Evolutionary conservation across 2,797 vertebrate genomes (phyloP).

Genomic region (Rhinella marina): DNA sequence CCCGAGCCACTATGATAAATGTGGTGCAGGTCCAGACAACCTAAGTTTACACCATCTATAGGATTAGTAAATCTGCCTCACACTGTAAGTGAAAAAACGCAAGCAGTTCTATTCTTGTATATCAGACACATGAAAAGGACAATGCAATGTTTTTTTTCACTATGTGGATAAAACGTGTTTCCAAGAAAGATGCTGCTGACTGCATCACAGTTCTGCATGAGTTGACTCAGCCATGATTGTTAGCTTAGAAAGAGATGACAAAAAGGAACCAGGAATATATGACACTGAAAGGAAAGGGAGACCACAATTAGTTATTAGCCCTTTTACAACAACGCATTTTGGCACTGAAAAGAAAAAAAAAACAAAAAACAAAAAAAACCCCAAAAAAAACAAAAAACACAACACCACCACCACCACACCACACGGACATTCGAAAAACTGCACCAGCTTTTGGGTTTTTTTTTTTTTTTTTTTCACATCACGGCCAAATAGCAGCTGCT

Average conservation of each 20-base stretch:
- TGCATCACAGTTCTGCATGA: slow-evolving; percentile 85
- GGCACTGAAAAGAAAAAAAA: too few relatives aligned
- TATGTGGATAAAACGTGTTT: background rate
- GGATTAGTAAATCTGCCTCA: too few relatives aligned
- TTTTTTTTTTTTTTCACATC: too few relatives aligned
- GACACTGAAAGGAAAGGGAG: slow-evolving; percentile 75
- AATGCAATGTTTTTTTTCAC: background rate
- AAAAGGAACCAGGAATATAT: slow-evolving; percentile 89
- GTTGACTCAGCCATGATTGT: slow-evolving; percentile 78
- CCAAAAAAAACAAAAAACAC: too few relatives aligned
- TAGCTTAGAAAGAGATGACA: slow-evolving; percentile 88
- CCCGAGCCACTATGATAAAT: too few relatives aligned
- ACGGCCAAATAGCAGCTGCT: too few relatives aligned
- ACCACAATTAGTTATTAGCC: background rate
- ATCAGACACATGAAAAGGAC: background rate
- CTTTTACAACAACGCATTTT: background rate
- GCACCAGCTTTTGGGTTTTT: too few relatives aligned
- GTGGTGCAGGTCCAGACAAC: too few relatives aligned
- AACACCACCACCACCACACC: too few relatives aligned
- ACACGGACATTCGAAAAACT: too few relatives aligned
- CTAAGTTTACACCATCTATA: too few relatives aligned
- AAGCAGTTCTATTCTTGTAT: background rate
- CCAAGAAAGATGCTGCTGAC: background rate
- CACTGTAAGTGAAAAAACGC: background rate
- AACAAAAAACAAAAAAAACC: too few relatives aligned